These are phyloP conservation scores for Drosophila phalerata DNA, from an alignment of 2,888 invertebrate species.

Conservation along the genomic window DNA sequence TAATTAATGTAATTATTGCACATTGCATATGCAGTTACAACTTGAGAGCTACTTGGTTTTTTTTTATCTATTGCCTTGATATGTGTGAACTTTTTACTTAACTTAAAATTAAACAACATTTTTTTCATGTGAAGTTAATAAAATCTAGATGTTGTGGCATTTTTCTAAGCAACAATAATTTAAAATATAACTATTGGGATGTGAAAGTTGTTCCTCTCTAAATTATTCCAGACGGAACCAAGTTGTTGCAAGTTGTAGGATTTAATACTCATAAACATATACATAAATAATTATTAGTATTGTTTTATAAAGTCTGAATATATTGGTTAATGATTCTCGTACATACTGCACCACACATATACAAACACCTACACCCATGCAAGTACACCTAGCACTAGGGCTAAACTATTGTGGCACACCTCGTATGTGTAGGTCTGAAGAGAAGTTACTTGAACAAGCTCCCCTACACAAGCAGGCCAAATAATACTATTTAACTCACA, in stretches of 20 bases:
- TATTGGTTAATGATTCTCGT: conserved; percentile 46
- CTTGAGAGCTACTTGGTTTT: conserved; percentile 56
- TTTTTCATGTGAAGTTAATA: conserved; percentile 19
- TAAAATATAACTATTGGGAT: conserved; percentile 26
- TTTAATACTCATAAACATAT: conserved; percentile 8
- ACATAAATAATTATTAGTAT: conserved; percentile 11
- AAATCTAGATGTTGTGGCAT: conserved; percentile 57
- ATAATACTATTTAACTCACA: conserved; percentile 22
- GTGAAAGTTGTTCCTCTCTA: background rate
- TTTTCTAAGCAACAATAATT: conserved; percentile 11
- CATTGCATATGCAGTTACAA: conserved; percentile 47
- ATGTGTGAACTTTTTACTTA: conserved; percentile 32
- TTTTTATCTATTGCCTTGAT: conserved; percentile 42
- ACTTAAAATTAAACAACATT: conserved; percentile 25
- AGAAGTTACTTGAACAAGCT: conserved; percentile 27
- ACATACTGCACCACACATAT: conserved; percentile 27
- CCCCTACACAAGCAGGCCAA: conserved; percentile 39
- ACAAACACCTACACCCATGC: conserved; percentile 15
- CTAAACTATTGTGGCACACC: conserved; percentile 62
- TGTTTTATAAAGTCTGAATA: conserved; percentile 14
- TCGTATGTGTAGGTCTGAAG: conserved; percentile 43
- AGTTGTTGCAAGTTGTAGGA: conserved; percentile 54
- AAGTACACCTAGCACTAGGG: conserved; percentile 60
- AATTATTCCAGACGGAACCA: conserved; percentile 26
- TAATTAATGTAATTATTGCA: conserved; percentile 39